phyloP scores from a whole-genome alignment of 2,888 invertebrate genomes.

The Netelia virgata region DNA sequence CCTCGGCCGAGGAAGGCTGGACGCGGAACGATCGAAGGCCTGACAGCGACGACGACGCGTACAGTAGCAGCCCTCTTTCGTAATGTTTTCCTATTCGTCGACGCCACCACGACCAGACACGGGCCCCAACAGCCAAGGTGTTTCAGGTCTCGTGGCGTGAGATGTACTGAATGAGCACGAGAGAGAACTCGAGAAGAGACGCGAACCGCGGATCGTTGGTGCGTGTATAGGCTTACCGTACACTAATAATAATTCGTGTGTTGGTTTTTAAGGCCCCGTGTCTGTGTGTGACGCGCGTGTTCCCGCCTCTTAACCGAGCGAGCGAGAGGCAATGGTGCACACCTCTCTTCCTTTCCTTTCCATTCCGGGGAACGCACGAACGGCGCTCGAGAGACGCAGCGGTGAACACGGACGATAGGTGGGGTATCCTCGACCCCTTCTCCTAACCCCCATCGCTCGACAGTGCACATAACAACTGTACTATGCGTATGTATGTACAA shows the following conservation, averaged over 20 bases:
- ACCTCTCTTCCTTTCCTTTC: conserved; percentile 80
- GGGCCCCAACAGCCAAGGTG: conserved; percentile 49
- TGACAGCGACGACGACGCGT: not conserved
- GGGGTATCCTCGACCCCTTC: conserved; percentile 47
- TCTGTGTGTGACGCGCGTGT: not conserved
- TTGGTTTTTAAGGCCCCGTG: conserved; percentile 23
- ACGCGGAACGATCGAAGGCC: not conserved
- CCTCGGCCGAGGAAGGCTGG: too few relatives aligned
- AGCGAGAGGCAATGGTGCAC: conserved; percentile 70
- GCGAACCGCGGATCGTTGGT: conserved; percentile 74
- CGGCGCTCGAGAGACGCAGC: conserved; percentile 57
- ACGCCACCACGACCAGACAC: not conserved
- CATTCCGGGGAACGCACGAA: conserved; percentile 71
- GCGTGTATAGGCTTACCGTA: conserved; percentile 49
- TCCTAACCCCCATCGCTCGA: conserved; percentile 18
- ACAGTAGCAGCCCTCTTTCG: not conserved
- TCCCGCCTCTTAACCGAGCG: conserved; percentile 27
- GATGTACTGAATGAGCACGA: conserved; percentile 78
- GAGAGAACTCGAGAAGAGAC: conserved; percentile 73
- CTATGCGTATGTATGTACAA: conserved; percentile 13
- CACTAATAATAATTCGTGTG: conserved; percentile 20
- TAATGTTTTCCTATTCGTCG: not conserved
- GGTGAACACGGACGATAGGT: conserved; percentile 64
- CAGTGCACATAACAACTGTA: conserved; percentile 18
- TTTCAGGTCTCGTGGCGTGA: conserved; percentile 76